phyloP scores from a whole-genome alignment of 2,113 vertebrate species.

The Cochlearius cochlearius region DNA sequence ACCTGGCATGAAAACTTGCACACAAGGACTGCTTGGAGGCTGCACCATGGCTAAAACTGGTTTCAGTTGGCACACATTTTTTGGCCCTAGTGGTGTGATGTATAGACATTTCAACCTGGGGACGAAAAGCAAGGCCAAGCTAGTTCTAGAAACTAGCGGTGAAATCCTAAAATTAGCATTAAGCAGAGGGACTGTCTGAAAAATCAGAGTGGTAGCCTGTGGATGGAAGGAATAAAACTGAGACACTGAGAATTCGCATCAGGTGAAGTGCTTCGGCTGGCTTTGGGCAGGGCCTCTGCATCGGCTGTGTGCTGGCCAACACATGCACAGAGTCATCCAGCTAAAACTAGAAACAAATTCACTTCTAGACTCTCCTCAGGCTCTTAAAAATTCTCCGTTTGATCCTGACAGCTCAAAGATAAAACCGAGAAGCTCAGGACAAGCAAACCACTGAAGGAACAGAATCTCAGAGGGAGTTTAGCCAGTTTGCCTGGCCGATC shows the following conservation, averaged over 20 bases:
- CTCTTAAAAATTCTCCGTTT: neutral
- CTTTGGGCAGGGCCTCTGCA: neutral
- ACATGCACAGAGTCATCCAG: neutral
- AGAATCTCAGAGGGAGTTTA: neutral
- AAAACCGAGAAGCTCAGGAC: neutral
- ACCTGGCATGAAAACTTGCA: neutral
- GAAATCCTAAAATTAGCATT: neutral
- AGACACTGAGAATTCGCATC: neutral
- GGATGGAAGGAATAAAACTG: neutral
- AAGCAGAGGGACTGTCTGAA: neutral
- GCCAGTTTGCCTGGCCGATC: neutral
- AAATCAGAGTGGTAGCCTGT: neutral
- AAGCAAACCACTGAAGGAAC: neutral
- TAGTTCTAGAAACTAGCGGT: neutral
- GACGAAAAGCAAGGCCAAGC: neutral
- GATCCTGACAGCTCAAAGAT: neutral
- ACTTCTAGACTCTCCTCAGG: neutral
- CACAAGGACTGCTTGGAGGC: neutral
- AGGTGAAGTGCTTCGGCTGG: neutral
- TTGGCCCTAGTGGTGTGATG: neutral
- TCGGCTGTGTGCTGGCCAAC: fast-evolving
- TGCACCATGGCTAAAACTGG: neutral
- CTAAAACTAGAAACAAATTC: neutral
- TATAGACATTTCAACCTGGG: neutral
- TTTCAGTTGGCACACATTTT: neutral